These are phyloP conservation scores for Zaprionus lineosus DNA, from an alignment of 2,888 invertebrate genomes.

Conservation along the genomic window DNA sequence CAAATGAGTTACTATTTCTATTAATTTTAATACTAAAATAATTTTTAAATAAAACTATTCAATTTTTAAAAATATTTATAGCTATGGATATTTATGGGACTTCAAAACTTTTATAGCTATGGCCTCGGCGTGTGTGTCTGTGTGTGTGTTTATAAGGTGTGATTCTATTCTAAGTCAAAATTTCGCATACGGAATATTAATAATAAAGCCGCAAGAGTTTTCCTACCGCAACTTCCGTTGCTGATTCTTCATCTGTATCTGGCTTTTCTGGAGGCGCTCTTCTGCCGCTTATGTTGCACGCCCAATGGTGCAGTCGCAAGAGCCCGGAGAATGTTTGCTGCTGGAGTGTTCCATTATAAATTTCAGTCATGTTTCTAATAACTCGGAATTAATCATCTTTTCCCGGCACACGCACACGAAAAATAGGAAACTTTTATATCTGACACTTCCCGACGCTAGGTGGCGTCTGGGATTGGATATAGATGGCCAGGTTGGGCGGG, in stretches of 20 bases:
- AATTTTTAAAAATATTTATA: too few relatives aligned
- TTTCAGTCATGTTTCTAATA: constrained; percentile 83
- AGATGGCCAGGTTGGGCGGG: too few relatives aligned
- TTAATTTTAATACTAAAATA: too few relatives aligned
- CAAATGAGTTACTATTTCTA: too few relatives aligned
- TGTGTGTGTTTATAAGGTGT: constrained; percentile 8
- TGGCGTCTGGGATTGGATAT: too few relatives aligned
- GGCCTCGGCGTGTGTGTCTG: constrained; percentile 18
- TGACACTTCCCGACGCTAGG: constrained; percentile 36
- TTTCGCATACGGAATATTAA: constrained; percentile 44
- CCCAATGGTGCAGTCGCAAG: background rate
- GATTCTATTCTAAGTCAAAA: constrained; percentile 22
- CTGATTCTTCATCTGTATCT: background rate
- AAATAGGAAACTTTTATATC: too few relatives aligned
- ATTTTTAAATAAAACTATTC: too few relatives aligned
- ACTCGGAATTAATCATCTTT: constrained; percentile 83
- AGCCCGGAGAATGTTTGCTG: constrained; percentile 31
- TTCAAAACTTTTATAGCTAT: background rate
- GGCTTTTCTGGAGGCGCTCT: background rate
- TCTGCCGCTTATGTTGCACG: background rate
- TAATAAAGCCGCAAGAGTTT: constrained; percentile 28
- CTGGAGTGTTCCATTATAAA: constrained; percentile 81
- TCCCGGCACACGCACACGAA: constrained; percentile 57
- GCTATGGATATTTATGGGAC: too few relatives aligned
- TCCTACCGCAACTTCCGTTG: background rate